Base-by-base conservation (phyloP, 2,888 invertebrate species). In the Ichneumon xanthorius region DNA sequence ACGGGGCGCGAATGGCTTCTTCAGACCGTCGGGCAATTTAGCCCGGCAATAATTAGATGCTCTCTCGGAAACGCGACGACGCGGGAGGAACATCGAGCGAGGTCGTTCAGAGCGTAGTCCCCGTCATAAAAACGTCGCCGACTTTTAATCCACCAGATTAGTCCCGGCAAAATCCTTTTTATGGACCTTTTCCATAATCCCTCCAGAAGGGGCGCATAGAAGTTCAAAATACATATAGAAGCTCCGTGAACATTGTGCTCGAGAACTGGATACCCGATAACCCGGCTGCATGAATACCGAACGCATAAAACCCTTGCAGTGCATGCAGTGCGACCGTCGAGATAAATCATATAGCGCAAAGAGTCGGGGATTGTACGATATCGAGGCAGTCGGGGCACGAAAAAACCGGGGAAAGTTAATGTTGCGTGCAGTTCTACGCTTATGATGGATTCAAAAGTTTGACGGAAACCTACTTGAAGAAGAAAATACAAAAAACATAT, bases 221-320 rank as follows among this genome's bases (percentile, higher is more conserved):
- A 22, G 45, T 22, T 22, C n/a, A 70, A 48, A 61, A 19, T 16
- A 50, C 11, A 22, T 70, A 19, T 78, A 61, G n/a, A 76, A 33
- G 26, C 61, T 76, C 30, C 1, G 63, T 22, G 19, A 33, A 50
- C 48, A 26, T 14, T 68, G 22, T 6, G 68, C 61, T 16, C 30
- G 26, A 30, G 30, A 45, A 58, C n/a, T n/a, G 37, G 53, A 48
- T 63, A 80, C 65, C 33, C 53, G 33, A 11, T 55, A 73, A 48
- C 48, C 16, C 53, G 61, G n/a, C 7, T 22, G 61, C 19, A 37
- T 45, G 79, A 80, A 80, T 65, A 71, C 76, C 75, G 40, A 22
- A 55, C 45, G 22, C 7, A 14, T 53, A 79, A 78, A 63, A n/a
- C 40, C 53, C 33, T 14, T 11, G 45, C 22, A 37, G 26, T 14